phyloP scores from a whole-genome alignment of 2,888 invertebrate species.

The Gonocerus acuteangulatus region DNA sequence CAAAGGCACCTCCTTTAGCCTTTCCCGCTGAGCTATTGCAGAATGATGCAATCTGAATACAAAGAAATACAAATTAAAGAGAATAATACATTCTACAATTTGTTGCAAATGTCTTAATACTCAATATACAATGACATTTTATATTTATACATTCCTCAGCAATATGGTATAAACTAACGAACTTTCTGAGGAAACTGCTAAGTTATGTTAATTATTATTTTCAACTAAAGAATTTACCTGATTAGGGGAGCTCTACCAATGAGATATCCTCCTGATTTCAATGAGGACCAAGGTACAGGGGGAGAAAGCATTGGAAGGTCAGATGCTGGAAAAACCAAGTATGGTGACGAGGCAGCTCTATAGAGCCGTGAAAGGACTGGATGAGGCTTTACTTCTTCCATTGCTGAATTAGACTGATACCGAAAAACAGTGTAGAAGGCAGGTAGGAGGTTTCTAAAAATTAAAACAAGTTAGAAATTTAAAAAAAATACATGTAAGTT shows the following conservation, averaged over 20 bases:
- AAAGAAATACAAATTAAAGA: neutral
- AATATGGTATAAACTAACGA: too few relatives aligned
- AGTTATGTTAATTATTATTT: too few relatives aligned
- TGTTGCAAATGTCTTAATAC: neutral
- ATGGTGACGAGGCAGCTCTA: slow-evolving; percentile 58
- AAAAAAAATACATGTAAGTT: too few relatives aligned
- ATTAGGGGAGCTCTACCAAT: slow-evolving; percentile 57
- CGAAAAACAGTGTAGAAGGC: slow-evolving; percentile 75
- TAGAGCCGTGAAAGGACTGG: slow-evolving; percentile 62
- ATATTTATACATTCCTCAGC: too few relatives aligned
- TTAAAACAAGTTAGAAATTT: slow-evolving; percentile 25
- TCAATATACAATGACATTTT: too few relatives aligned
- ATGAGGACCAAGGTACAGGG: slow-evolving; percentile 74
- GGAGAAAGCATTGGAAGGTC: slow-evolving; percentile 72
- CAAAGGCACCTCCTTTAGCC: slow-evolving; percentile 52
- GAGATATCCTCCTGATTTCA: slow-evolving; percentile 66
- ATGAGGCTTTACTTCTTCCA: slow-evolving; percentile 65
- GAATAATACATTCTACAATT: too few relatives aligned
- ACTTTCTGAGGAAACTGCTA: too few relatives aligned
- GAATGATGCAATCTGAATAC: slow-evolving; percentile 51
- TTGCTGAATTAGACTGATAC: slow-evolving; percentile 39
- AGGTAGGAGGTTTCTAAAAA: slow-evolving; percentile 56
- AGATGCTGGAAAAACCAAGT: slow-evolving; percentile 62
- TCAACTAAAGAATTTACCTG: too few relatives aligned
- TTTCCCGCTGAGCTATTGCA: slow-evolving; percentile 57